These are phyloP conservation scores for Eonycteris spelaea DNA, from an alignment of 2,113 vertebrate genomes.

Conservation along the genomic window DNA sequence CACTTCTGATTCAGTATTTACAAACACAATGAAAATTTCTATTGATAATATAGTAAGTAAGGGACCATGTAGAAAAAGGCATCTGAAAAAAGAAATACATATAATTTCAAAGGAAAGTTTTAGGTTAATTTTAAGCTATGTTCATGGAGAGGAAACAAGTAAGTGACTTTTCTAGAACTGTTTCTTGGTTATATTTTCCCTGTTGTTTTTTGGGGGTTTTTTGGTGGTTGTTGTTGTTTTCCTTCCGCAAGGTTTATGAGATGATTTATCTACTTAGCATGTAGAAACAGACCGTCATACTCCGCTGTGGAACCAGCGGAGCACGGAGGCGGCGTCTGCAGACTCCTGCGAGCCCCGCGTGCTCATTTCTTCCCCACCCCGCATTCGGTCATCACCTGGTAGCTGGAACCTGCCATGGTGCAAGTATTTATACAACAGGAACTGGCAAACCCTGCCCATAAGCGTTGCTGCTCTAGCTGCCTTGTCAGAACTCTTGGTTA, in stretches of 20 bases:
- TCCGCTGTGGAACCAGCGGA: neutral
- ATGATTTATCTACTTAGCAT: neutral
- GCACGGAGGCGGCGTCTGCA: neutral
- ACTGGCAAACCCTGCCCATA: neutral
- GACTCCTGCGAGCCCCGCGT: neutral
- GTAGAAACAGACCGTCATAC: neutral
- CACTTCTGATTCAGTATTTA: neutral
- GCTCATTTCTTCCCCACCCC: neutral
- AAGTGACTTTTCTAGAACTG: neutral
- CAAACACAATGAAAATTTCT: neutral
- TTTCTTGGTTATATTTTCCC: neutral
- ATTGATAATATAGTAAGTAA: neutral
- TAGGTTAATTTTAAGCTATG: neutral
- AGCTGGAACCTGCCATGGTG: neutral
- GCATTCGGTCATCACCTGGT: neutral
- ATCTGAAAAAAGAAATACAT: neutral
- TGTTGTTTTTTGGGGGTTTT: neutral
- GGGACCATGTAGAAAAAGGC: neutral
- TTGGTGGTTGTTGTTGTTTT: neutral
- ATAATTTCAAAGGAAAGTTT: neutral
- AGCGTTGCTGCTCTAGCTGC: neutral
- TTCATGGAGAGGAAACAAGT: neutral
- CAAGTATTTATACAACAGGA: too few species aligned
- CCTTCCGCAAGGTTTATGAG: neutral
- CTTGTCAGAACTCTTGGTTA: too few species aligned